Percentiles rank a stretch among this genome's conserved stretches.
These are phyloP conservation scores for Metacarcinus magister DNA, from an alignment of 2,888 invertebrate species.

Conservation along the genomic window DNA sequence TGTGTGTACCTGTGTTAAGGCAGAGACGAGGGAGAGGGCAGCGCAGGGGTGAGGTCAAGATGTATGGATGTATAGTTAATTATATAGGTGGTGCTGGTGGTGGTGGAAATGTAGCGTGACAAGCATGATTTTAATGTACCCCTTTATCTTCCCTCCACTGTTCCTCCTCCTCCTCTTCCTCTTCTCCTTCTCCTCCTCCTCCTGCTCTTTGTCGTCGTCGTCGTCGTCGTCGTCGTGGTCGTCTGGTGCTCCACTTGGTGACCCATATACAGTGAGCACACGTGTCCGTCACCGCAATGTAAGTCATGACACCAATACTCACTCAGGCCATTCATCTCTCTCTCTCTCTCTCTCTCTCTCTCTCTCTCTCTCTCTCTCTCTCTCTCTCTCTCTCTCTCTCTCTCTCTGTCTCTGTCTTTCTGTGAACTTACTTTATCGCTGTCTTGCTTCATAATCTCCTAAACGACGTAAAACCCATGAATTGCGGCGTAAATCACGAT, in stretches of 20 bases:
- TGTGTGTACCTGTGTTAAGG: neutral
- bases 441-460: no score
- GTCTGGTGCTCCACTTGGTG: conserved; percentile 34
- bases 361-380: conserved; percentile 26
- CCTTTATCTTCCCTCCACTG: neutral
- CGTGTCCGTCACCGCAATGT: neutral
- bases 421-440: neutral
- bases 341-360: conserved; percentile 17
- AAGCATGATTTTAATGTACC: neutral
- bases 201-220: neutral
- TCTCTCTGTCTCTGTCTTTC: neutral
- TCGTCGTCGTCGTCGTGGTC: neutral
- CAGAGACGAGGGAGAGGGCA: neutral
- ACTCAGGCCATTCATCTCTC: neutral
- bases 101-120: neutral
- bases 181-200: neutral
- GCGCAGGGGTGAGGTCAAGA: neutral
- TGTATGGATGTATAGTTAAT: neutral
- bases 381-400: neutral
- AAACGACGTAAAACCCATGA: neutral
- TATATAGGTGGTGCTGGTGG: neutral
- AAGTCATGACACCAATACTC: conserved; percentile 33
- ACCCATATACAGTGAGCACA: conserved; percentile 11
- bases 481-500: neutral
- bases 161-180: neutral